Percentiles rank a stretch among this genome's conserved stretches.
These are phyloP conservation scores for Rhyzopertha dominica DNA, from an alignment of 1,140 invertebrate species.

Conservation along the genomic window DNA sequence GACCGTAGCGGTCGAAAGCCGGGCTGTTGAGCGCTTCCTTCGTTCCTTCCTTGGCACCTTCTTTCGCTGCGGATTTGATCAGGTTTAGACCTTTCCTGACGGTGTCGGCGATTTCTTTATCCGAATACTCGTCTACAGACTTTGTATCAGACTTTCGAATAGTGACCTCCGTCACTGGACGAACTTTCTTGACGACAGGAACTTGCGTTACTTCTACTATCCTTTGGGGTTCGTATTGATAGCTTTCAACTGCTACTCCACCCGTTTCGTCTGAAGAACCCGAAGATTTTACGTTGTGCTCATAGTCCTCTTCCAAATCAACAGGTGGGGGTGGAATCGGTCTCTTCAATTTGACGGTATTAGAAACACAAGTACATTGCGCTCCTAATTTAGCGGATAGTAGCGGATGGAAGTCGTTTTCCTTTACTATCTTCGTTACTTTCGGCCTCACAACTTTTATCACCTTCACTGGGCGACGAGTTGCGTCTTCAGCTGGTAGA, in stretches of 20 bases:
- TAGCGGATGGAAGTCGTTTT: conserved; percentile 50
- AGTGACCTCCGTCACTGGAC: conserved; percentile 12
- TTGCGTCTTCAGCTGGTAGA: conserved; percentile 13
- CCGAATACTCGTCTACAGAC: conserved; percentile 10
- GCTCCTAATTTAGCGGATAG: conserved; percentile 65
- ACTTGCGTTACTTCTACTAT: conserved; percentile 24
- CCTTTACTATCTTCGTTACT: conserved; percentile 33
- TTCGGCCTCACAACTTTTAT: conserved; percentile 24
- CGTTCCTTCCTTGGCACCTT: conserved; percentile 28
- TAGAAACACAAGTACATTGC: conserved; percentile 66
- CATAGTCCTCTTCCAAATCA: conserved; percentile 7
- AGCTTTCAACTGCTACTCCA: conserved; percentile 22
- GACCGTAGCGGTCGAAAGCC: conserved; percentile 52
- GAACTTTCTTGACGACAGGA: conserved; percentile 22
- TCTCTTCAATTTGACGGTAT: conserved; percentile 54
- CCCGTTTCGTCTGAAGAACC: too few relatives aligned
- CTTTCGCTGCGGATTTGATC: conserved; percentile 31
- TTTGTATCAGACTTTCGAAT: conserved; percentile 16
- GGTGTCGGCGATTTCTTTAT: conserved; percentile 26
- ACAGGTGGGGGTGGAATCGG: background rate
- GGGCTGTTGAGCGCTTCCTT: conserved; percentile 15
- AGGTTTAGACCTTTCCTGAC: conserved; percentile 27
- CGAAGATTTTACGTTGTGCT: too few relatives aligned
- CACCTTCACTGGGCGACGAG: conserved; percentile 15
- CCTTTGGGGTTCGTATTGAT: conserved; percentile 28